Evolutionary conservation across 2,797 vertebrate genomes (phyloP).

Genomic region (Oreortyx pictus): DNA sequence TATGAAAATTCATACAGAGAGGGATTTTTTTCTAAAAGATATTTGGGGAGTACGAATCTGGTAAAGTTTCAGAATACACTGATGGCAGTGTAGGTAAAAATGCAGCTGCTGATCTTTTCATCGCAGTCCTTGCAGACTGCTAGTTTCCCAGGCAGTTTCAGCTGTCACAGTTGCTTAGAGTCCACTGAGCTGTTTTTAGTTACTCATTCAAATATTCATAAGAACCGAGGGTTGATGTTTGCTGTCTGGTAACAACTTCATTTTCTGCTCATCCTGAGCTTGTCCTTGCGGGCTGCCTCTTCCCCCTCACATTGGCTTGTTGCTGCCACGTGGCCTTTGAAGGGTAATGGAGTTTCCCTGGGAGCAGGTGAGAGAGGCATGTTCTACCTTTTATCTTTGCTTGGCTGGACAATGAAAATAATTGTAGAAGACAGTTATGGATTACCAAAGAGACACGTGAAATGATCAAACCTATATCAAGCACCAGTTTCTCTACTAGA

Average conservation of each 20-base stretch:
- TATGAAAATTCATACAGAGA: slow-evolving; percentile 35
- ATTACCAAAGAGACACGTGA: slow-evolving; percentile 83
- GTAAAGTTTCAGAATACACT: slow-evolving; percentile 3
- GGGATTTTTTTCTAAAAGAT: neutral
- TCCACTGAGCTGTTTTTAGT: slow-evolving; percentile 89
- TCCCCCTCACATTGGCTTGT: slow-evolving; percentile 62
- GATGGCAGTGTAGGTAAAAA: neutral
- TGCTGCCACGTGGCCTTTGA: slow-evolving; percentile 68
- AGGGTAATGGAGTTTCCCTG: slow-evolving; percentile 81
- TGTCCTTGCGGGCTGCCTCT: slow-evolving; percentile 72
- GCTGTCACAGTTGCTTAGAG: slow-evolving; percentile 89
- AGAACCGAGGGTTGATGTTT: slow-evolving; percentile 81
- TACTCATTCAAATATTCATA: slow-evolving; percentile 94
- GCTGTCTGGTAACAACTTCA: slow-evolving; percentile 85
- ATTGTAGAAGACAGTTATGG: slow-evolving; percentile 85
- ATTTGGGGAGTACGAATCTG: slow-evolving; percentile 15
- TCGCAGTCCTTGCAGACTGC: slow-evolving; percentile 70
- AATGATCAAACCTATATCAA: slow-evolving; percentile 83
- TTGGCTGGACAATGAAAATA: slow-evolving; percentile 80
- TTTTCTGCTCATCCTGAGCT: slow-evolving; percentile 78
- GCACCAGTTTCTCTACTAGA: slow-evolving; percentile 66
- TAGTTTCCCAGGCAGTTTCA: slow-evolving; percentile 83
- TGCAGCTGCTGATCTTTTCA: slow-evolving; percentile 69
- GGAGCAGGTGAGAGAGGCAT: slow-evolving; percentile 72
- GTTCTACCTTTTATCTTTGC: slow-evolving; percentile 84